These are phyloP conservation scores for Batillaria attramentaria DNA, from an alignment of 1,140 invertebrate genomes.

Conservation along the genomic window DNA sequence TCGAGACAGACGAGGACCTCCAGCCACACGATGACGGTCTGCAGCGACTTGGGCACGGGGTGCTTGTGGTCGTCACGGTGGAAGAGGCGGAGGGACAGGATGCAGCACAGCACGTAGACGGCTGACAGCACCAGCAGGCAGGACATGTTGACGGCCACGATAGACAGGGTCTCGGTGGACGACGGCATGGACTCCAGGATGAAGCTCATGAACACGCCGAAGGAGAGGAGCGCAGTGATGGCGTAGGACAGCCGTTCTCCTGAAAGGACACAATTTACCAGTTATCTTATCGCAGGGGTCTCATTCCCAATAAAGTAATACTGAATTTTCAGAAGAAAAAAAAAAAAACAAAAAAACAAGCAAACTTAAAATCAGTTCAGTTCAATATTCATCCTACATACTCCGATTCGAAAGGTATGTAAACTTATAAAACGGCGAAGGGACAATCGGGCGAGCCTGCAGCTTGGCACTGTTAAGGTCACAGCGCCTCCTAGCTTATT, in stretches of 20 bases:
- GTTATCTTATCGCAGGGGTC: too few relatives aligned
- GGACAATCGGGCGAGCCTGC: too few relatives aligned
- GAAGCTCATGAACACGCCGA: constrained; percentile 34
- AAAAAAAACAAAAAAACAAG: too few relatives aligned
- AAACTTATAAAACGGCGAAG: too few relatives aligned
- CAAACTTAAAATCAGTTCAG: too few relatives aligned
- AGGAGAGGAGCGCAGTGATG: constrained; percentile 24
- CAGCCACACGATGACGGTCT: background rate
- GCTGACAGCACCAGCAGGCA: constrained; percentile 14
- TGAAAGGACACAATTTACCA: too few relatives aligned
- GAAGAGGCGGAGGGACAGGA: constrained; percentile 23
- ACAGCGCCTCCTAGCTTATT: too few relatives aligned
- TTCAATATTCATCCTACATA: too few relatives aligned
- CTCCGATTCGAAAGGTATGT: too few relatives aligned
- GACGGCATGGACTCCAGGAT: constrained; percentile 25
- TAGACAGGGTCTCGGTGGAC: constrained; percentile 7
- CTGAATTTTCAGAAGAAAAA: too few relatives aligned
- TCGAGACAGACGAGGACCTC: constrained; percentile 19
- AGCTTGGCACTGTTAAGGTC: too few relatives aligned
- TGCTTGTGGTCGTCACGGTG: constrained; percentile 23
- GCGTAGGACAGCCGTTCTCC: constrained; percentile 28
- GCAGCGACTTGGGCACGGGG: background rate
- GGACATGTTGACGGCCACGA: constrained; percentile 12
- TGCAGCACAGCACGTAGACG: constrained; percentile 17
- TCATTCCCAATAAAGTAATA: too few relatives aligned